Base-by-base conservation (phyloP, 2,113 vertebrate species). In the Cromileptes altivelis region DNA sequence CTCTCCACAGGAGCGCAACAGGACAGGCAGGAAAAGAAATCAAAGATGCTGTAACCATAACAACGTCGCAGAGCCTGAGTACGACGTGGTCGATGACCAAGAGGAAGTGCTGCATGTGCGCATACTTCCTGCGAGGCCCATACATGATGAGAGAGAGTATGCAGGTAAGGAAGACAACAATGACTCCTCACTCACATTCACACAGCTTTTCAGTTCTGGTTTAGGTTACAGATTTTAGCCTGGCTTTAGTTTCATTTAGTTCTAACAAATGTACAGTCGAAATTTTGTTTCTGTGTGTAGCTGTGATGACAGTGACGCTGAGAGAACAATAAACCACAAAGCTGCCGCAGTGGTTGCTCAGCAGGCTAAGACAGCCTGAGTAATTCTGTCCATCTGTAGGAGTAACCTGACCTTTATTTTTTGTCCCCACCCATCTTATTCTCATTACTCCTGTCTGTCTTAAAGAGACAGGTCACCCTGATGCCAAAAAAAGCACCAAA, bases 31-130 rank as follows among this genome's bases (percentile, higher is more conserved):
- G 15, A 77, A 60, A 55, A 74, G 45, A 13, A 75, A 78, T 75
- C 71, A 49, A 25, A 75, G 58, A 79, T 67, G 21, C 4, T 42
- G 25, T 50, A 14, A 70, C 70, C 17, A 53, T 9, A 42, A 25
- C 6, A 14, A 57, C 30, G 3, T 9, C 2, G 6, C 37, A 0
- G 91, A 93, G 55, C 40, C 60, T 0, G 80, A 94, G 3, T 95
- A 95, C 23, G 88, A 89, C 0, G 84, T 82, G 70, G 91, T 90
- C 57, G 91, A 92, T 37, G 89, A 92, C 84, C 88, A 60, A 0
- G 80, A 89, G 69, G 78, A 82, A 49, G 2, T 30, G 17, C 4
- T 18, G 2, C 64, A 13, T 3, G 89, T 91, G 57, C 68, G 13
- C 69, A 94, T 94, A 57, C 58, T 82, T 81, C 92, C 92, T 47